Base-by-base conservation (phyloP, 2,888 invertebrate species). In the Exephanes ischioxanthus region DNA sequence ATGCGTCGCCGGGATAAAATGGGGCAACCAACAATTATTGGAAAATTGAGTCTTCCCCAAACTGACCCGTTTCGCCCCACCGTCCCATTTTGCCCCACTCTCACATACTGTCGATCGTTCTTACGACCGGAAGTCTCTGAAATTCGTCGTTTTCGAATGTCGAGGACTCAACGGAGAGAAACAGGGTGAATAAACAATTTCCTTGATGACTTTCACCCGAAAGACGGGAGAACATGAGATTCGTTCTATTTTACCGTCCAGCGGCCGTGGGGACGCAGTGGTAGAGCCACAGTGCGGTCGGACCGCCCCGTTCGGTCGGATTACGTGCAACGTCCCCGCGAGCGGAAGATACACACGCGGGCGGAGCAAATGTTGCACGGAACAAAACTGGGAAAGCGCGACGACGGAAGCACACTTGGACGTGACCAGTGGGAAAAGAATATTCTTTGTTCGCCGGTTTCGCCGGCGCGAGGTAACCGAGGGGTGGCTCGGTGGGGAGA, bases 371-470 rank as follows among this genome's bases (percentile, higher is more conserved):
- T 53, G 76, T 22, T 66, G 76, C 33, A 14, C 51, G 6, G 22
- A 51, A 66, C 30, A 66, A 66, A 45, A 63, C 30, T 63, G 61
- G 16, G 4, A 33, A 63, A 51, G 16, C 61, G 1, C n/a, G 37
- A 68, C 58, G 73, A 63, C 71, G 61, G 80, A 85, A 87, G 33
- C 16, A 82, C 37, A 55, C 63, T 41, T 48, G 71, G 67, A 84
- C 85, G 83, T 85, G 86, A 86, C 84, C 86, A 75, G 72, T 76
- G 73, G 61, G 63, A 80, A 73, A 85, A 82, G 71, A 86, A 86
- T 82, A 83, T 87, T 85, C 72, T 61, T 68, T 68, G 41, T 58
- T 48, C 48, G 72, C 22, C 67, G 41, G 26, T 55, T 67, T 55
- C 77, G 61, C 68, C 33, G 45, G 41, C 7, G 55, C 33, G 11